A percentile compares a stretch with the other conserved stretches of the same genome.
phyloP scores from a whole-genome alignment of 2,797 vertebrate genomes.

The Semotilus atromaculatus region DNA sequence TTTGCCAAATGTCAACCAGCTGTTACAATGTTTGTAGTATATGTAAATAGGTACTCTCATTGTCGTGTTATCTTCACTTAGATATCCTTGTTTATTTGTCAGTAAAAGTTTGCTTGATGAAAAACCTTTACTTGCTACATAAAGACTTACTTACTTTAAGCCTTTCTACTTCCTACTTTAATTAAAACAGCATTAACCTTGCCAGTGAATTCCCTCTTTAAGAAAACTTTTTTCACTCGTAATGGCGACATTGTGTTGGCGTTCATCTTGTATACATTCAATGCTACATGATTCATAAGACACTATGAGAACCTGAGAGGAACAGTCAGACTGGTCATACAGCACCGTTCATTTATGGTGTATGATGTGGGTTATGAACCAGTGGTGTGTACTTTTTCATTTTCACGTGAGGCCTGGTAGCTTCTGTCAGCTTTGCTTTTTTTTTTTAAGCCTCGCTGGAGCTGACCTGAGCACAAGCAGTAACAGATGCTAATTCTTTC shows the following conservation, averaged over 20 bases:
- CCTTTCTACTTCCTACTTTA: background rate
- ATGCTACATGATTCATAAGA: background rate
- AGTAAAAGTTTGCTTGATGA: background rate
- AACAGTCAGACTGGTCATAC: background rate
- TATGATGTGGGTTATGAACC: conserved; percentile 30
- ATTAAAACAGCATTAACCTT: background rate
- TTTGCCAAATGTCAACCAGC: background rate
- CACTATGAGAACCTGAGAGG: background rate
- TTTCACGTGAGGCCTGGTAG: conserved; percentile 67
- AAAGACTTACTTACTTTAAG: no score
- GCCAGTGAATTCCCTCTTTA: background rate
- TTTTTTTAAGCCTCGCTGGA: conserved; percentile 57
- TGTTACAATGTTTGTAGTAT: background rate
- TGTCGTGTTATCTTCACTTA: background rate
- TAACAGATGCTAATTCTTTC: conserved; percentile 83
- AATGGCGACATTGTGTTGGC: background rate
- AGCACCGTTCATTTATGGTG: background rate
- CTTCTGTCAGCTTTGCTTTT: conserved; percentile 68
- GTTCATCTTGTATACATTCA: conserved; percentile 1
- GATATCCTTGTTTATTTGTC: no score
- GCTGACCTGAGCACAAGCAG: conserved; percentile 71
- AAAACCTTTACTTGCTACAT: no score
- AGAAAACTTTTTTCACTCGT: background rate
- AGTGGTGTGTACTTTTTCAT: conserved; percentile 60
- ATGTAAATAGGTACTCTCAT: background rate